Conservation (phyloP, 2,113 vertebrate genomes). For the Erinaceus europaeus region DNA sequence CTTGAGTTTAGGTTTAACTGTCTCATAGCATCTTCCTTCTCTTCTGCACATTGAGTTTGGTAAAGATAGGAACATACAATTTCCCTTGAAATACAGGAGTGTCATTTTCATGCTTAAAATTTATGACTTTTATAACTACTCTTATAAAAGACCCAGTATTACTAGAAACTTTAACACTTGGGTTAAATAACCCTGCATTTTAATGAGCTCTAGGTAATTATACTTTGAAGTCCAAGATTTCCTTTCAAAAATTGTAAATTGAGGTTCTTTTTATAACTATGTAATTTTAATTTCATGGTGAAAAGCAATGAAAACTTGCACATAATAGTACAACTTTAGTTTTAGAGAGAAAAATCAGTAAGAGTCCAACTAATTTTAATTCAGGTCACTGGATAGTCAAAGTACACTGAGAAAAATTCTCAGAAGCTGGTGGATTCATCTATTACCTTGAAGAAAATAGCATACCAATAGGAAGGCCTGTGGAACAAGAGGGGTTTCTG, state of each 20-base stretch:
- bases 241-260: constrained; percentile 65
- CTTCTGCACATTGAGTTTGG: constrained; percentile 4
- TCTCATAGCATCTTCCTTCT: background rate
- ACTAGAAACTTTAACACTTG: constrained; percentile 61
- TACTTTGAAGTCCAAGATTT: constrained; percentile 61
- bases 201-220: constrained; percentile 69
- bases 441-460: constrained; percentile 1
- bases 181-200: constrained; percentile 66
- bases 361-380: constrained; percentile 61
- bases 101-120: constrained; percentile 59
- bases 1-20: background rate
- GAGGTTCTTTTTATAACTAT: constrained; percentile 45
- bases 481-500: background rate
- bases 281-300: constrained; percentile 71
- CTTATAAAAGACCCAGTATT: constrained; percentile 56
- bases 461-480: background rate
- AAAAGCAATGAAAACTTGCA: constrained; percentile 67
- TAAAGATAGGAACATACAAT: background rate
- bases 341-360: constrained; percentile 58
- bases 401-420: constrained; percentile 38
- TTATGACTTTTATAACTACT: constrained; percentile 67
- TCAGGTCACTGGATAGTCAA: constrained; percentile 58
- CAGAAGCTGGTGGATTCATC: constrained; percentile 46
- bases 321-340: constrained; percentile 59
- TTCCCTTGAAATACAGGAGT: constrained; percentile 36